Base-by-base conservation (phyloP, 2,113 vertebrate species). In the Emydura subglobosa region DNA sequence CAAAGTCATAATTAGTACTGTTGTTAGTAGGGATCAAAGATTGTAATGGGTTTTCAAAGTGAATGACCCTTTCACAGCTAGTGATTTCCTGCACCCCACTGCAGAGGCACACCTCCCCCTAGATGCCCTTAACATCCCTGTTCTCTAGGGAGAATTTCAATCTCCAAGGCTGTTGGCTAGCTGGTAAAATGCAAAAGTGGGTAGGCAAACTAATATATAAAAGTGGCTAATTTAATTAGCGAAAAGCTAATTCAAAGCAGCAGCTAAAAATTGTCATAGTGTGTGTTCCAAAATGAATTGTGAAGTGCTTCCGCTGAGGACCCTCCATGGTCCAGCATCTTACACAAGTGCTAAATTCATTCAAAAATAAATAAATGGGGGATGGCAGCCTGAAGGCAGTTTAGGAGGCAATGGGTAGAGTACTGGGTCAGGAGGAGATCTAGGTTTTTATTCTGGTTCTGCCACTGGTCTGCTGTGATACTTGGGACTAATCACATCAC, bases 121-220 rank as follows among this genome's bases (percentile, higher is more conserved):
- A 54, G 89, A 17, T 1, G 1, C 39, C 55, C 0, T 0, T n/a
- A 47, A 10, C 42, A 2, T 27, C n/a, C 0, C 0, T 13, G 6
- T 31, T 83, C 55, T 72, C 44, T 49, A 8, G 80, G 68, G 72
- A 85, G 85, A 82, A 59, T 2, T 3, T 91, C 51, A 83, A 72
- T 8, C 34, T 65, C 44, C 19, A 31, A 55, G 83, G 22, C 11
- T 55, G 85, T 44, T 29, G 79, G 72, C 8, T 61, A 39, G 72
- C 81, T 24, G 79, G 79, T 6, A 19, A 79, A 83, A 27, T 10
- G 10, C 76, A 87, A 47, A 83, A 5, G 44, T 0, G 3, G 4
- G 2, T 0, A 5, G 22, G 44, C 31, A 39, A 34, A 49, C 21
- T 0, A 1, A 82, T 81, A 39, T 24, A 42, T 74, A 22, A 25